These are phyloP conservation scores for Craseonycteris thonglongyai DNA, from an alignment of 2,113 vertebrate species.

Conservation along the genomic window DNA sequence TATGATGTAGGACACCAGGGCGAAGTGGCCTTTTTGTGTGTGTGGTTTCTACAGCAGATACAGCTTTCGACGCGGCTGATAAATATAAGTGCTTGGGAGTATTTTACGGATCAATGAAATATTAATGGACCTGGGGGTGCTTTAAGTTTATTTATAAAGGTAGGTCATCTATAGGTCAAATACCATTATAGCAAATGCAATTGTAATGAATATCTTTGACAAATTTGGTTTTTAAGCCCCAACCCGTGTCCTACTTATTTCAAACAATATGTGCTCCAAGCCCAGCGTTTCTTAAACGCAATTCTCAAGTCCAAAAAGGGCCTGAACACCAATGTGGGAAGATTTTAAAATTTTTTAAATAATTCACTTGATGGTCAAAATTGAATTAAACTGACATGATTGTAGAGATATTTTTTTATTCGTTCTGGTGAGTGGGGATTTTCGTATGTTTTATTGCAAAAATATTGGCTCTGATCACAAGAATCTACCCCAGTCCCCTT, in stretches of 20 bases:
- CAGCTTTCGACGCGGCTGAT: conserved; percentile 43
- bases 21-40: neutral
- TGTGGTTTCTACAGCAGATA: neutral
- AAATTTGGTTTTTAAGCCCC: conserved; percentile 40
- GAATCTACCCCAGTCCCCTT: neutral
- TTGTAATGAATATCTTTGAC: conserved; percentile 64
- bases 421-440: neutral
- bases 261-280: neutral
- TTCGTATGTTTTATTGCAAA: neutral
- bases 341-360: neutral
- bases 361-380: neutral
- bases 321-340: neutral
- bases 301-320: neutral
- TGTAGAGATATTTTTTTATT: neutral
- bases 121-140: conserved; percentile 57
- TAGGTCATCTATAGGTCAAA: conserved; percentile 62
- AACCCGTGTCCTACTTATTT: conserved; percentile 12
- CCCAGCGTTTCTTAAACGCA: neutral
- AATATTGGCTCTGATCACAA: neutral
- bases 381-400: neutral
- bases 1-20: neutral
- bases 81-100: conserved; percentile 51
- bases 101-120: conserved; percentile 71
- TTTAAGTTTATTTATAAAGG: conserved; percentile 67
- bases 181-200: conserved; percentile 50